Evolutionary conservation across 1,140 invertebrate species (phyloP).

Genomic region (Scaptodrosophila lebanonensis): DNA sequence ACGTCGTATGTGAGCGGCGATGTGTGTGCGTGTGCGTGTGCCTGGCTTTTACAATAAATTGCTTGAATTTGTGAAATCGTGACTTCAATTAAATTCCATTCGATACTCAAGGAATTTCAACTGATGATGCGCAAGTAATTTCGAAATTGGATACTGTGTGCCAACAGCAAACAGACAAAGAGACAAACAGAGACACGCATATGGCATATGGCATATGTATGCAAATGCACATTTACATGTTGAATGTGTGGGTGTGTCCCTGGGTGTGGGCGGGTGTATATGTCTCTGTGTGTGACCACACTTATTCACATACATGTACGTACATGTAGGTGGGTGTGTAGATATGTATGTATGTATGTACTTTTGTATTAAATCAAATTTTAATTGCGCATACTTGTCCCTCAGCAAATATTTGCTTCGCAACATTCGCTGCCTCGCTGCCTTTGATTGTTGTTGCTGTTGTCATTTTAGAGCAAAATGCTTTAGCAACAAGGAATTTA

Average conservation of each 20-base stretch:
- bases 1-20: constrained; percentile 6
- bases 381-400: constrained; percentile 75
- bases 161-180: constrained; percentile 58
- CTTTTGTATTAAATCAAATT: constrained; percentile 74
- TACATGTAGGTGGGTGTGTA: not conserved
- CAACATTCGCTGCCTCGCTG: constrained; percentile 51
- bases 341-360: constrained; percentile 33
- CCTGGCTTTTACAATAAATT: constrained; percentile 35
- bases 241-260: constrained; percentile 2
- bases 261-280: too few species aligned
- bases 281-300: not conserved
- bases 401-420: constrained; percentile 68
- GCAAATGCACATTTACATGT: constrained; percentile 32
- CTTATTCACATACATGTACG: not conserved
- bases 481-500: constrained; percentile 68
- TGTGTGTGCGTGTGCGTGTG: constrained; percentile 9
- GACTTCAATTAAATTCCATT: constrained; percentile 76
- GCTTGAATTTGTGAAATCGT: constrained; percentile 73
- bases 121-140: constrained; percentile 74
- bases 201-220: too few species aligned
- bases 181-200: constrained; percentile 12
- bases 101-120: constrained; percentile 73
- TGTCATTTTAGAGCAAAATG: constrained; percentile 34
- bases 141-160: constrained; percentile 72
- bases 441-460: constrained; percentile 49